Base-by-base conservation (phyloP, 2,113 vertebrate genomes). In the Vulpes vulpes region DNA sequence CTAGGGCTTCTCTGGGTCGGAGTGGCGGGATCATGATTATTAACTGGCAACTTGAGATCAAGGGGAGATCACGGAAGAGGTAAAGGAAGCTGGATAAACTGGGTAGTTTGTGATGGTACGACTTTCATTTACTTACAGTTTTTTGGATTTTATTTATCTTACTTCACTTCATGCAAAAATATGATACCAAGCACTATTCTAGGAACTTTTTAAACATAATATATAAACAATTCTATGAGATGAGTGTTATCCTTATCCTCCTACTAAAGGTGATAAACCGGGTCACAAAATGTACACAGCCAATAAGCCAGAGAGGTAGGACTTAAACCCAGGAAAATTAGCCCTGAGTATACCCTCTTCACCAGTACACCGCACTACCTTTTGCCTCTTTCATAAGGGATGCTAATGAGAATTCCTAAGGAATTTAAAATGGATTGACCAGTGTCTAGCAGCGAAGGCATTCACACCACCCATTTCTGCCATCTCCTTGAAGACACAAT, bases 101-200 rank as follows among this genome's bases (percentile, higher is more conserved):
- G n/a, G 14, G 11, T 10, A n/a, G 79, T 96, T 84, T 59, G 27
- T 27, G 94, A 95, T 57, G 17, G 9, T 20, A 76, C 38, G 15
- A 43, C 16, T 65, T 89, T 27, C 3, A 22, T 43, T 80, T 73
- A 73, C 51, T 92, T 49, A 27, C 16, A 76, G 49, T 16, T 88
- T 69, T 62, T 32, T 57, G 38, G 23, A 76, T 80, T 83, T 64
- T 64, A 17, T 82, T 51, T 65, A 59, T 71, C 32, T 65, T 90
- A 55, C 74, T 82, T 91, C 15, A 51, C 69, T 94, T 94, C 25
- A 76, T 32, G 43, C 20, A 91, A 78, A 91, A 88, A 80, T 71
- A 67, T 1, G 59, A 16, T 86, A 8, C 9, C 5, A 64, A 12
- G 32, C 59, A 82, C 16, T 67, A 25, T 89, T 74, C n/a, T 80